Evolutionary conservation across 2,888 invertebrate species (phyloP), one percentile per base, ranked within the genome.

Genomic region (Rhimphoctona megacephalus): DNA sequence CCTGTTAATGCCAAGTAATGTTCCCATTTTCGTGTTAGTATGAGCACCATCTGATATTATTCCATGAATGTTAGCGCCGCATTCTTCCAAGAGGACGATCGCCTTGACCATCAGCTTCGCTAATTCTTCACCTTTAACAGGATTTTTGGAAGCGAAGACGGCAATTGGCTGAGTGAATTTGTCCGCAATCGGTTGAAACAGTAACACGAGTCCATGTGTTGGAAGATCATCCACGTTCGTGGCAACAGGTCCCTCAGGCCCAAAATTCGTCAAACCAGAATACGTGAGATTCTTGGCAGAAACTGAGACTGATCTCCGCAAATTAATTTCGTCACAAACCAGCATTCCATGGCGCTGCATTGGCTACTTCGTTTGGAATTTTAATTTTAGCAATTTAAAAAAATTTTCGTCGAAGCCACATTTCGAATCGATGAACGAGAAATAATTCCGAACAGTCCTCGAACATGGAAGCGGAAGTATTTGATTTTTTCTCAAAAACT

Each of bases 261-360:
- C 89, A n/a, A 88, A 89, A 82, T 89, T 88, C 8, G 80, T 81
- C 3, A 90, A 83, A 1, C 89, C 90, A 54, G 69, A 30, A 36
- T 89, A 89, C 0, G 85, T 82, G 2, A 90, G 49, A 70, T 85
- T 85, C 80, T 66, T 72, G 11, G 88, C 64, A 22, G 69, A 77
- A 33, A 90, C 88, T 49, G 69, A 70, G 11, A 88, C 61, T 17
- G 86, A 85, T 81, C 88, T 88, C n/a, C 88, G 81, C n/a, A 88
- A 54, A 67, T 85, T 85, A 1, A 90, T 89, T 80, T 88, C 89
- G 69, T 90, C 88, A 19, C 88, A n/a, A 49, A 82, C 14, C 22
- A 90, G 17, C 7, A 88, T 43, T 3, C 88, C 87, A 69, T 81
- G 73, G 0, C 86, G 80, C 43, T 87, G 78, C 54, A 54, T 54